phyloP scores from a whole-genome alignment of 64 coral and sea anemone genomes.

The Montipora capricornis region DNA sequence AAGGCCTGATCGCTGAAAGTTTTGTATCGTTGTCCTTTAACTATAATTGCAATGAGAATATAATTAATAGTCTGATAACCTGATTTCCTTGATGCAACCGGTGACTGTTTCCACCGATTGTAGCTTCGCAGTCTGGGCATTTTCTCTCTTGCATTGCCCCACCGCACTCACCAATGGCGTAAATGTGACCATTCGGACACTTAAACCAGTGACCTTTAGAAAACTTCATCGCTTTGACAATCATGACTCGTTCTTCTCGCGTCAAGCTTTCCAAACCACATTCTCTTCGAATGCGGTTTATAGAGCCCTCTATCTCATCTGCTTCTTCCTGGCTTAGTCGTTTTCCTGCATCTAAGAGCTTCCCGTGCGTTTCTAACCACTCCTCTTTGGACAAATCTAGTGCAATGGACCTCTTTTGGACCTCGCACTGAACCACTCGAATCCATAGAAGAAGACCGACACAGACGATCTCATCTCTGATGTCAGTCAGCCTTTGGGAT shows the following conservation, averaged over 20 bases:
- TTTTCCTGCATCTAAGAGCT: constrained; percentile 41
- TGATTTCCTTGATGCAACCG: constrained; percentile 58
- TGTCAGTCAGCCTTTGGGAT: constrained; percentile 60
- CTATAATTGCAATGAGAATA: neutral
- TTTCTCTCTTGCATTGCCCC: constrained; percentile 62
- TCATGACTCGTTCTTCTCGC: constrained; percentile 69
- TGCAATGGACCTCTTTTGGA: neutral
- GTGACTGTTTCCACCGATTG: constrained; percentile 19
- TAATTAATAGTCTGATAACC: neutral
- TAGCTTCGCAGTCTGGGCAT: constrained; percentile 64
- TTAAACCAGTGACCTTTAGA: constrained; percentile 77
- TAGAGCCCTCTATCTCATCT: constrained; percentile 17
- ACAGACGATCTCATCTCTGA: constrained; percentile 69
- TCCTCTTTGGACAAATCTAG: neutral
- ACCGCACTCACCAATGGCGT: constrained; percentile 83
- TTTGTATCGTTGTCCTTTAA: too few relatives aligned
- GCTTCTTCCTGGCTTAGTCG: constrained; percentile 41
- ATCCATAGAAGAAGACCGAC: constrained; percentile 44
- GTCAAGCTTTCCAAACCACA: constrained; percentile 50
- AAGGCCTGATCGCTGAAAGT: neutral
- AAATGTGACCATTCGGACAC: constrained; percentile 75
- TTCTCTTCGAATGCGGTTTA: constrained; percentile 30
- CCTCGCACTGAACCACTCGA: constrained; percentile 58
- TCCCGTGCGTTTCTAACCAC: constrained; percentile 4
- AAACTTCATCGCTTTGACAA: constrained; percentile 73